These are phyloP conservation scores for Eutolmus rufibarbis DNA, from an alignment of 2,888 invertebrate genomes.

Conservation along the genomic window DNA sequence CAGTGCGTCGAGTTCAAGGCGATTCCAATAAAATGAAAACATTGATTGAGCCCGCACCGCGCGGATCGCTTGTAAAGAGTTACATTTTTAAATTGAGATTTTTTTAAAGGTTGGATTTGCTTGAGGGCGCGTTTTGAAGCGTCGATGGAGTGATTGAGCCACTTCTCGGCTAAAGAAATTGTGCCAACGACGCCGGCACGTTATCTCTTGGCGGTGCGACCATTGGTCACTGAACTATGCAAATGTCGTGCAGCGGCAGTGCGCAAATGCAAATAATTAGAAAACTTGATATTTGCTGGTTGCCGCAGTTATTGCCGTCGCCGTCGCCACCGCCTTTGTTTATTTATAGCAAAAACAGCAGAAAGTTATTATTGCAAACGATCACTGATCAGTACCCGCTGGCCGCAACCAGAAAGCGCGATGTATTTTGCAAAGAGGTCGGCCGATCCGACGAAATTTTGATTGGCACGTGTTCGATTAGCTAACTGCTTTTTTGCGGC, in stretches of 20 bases:
- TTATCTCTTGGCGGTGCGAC: not conserved
- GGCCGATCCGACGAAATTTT: not conserved
- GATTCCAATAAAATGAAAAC: constrained; percentile 9
- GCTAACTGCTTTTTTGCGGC: not conserved
- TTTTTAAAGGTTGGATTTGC: not conserved
- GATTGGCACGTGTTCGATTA: not conserved
- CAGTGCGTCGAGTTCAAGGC: constrained; percentile 28
- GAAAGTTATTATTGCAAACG: not conserved
- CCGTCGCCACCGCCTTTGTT: not conserved
- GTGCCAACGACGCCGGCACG: not conserved
- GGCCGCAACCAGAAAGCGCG: not conserved
- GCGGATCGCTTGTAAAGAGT: not conserved
- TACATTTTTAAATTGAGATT: not conserved
- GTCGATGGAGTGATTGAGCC: not conserved
- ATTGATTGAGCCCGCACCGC: not conserved
- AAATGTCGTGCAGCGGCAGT: constrained; percentile 12
- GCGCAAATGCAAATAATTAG: constrained; percentile 19
- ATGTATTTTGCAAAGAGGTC: constrained; percentile 1
- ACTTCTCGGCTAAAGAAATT: not conserved
- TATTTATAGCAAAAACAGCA: constrained; percentile 1
- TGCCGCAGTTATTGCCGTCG: not conserved
- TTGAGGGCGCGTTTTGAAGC: not conserved
- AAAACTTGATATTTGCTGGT: not conserved
- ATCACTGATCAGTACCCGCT: not conserved
- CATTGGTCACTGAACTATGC: constrained; percentile 38